Conservation (phyloP, 2,113 vertebrate genomes). For the Xenopus laevis region DNA sequence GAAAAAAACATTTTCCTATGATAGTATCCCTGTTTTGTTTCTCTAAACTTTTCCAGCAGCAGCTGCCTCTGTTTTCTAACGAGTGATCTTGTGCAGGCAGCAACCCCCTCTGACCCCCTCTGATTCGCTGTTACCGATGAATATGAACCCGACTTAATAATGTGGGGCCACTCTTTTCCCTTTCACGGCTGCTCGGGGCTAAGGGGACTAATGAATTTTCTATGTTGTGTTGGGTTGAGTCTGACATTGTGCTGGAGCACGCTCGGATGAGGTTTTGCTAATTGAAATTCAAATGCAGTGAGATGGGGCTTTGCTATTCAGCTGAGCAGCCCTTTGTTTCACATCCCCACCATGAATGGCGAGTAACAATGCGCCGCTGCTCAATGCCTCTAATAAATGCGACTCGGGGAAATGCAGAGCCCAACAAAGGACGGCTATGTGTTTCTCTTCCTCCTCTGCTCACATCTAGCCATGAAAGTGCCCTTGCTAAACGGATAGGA, state of each 20-base stretch:
- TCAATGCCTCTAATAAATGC: slow-evolving; percentile 50
- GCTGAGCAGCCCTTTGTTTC: slow-evolving; percentile 58
- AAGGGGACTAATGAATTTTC: slow-evolving; percentile 62
- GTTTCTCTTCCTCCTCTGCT: slow-evolving; percentile 34
- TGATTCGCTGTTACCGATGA: background rate
- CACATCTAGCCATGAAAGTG: slow-evolving; percentile 49
- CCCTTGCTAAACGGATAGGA: slow-evolving; percentile 33
- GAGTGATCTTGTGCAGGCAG: no score
- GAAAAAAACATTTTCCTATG: no score
- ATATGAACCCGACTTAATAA: slow-evolving; percentile 53
- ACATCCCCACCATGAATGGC: slow-evolving; percentile 56
- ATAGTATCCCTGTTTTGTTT: no score
- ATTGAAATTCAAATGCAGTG: slow-evolving; percentile 71
- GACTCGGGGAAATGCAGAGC: slow-evolving; percentile 41
- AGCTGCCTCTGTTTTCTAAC: no score
- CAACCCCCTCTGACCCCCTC: no score
- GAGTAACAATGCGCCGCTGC: slow-evolving; percentile 60
- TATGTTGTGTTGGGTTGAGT: slow-evolving; percentile 60
- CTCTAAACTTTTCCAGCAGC: no score
- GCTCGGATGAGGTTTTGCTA: slow-evolving; percentile 54
- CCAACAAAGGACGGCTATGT: slow-evolving; percentile 35
- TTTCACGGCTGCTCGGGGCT: slow-evolving; percentile 54
- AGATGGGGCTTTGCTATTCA: slow-evolving; percentile 61
- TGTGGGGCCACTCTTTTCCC: slow-evolving; percentile 49
- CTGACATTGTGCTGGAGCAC: slow-evolving; percentile 56